These are phyloP conservation scores for Liparis tanakae DNA, from an alignment of 2,797 vertebrate genomes.

Conservation along the genomic window DNA sequence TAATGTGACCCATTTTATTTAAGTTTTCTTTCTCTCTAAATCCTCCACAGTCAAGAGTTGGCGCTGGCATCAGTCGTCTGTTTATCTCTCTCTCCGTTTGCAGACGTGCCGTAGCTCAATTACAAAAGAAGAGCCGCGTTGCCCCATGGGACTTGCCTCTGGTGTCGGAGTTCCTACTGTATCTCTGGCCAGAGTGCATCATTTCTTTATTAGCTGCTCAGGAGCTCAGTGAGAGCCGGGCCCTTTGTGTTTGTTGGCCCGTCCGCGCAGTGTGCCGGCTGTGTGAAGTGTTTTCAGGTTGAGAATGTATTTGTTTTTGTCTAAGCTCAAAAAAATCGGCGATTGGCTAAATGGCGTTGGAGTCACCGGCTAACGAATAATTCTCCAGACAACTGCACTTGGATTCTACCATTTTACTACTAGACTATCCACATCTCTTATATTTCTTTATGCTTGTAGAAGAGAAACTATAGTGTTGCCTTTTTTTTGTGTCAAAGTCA, in stretches of 20 bases:
- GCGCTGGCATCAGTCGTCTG: too few relatives aligned
- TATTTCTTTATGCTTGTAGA: not conserved
- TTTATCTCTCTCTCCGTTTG: too few relatives aligned
- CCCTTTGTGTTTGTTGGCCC: conserved; percentile 14
- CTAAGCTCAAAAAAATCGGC: not conserved
- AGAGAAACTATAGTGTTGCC: not conserved
- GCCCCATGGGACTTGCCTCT: not conserved
- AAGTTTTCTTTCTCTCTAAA: conserved; percentile 10
- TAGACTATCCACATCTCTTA: not conserved
- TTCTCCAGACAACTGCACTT: not conserved
- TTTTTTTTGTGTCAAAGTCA: not conserved
- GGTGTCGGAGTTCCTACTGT: conserved; percentile 10
- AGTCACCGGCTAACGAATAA: not conserved
- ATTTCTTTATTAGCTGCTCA: conserved; percentile 12
- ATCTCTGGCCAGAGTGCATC: conserved; percentile 17
- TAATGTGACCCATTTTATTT: conserved; percentile 7
- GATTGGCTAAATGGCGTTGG: not conserved
- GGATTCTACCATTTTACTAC: not conserved
- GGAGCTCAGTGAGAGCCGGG: not conserved
- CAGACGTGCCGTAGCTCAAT: too few relatives aligned
- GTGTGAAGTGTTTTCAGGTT: conserved; percentile 8
- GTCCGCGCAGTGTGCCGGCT: not conserved
- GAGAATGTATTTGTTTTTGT: conserved; percentile 1
- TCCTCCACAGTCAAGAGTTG: not conserved
- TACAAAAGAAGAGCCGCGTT: too few relatives aligned